These are phyloP conservation scores for Harpegnathos saltator DNA, from an alignment of 1,140 invertebrate species.

Conservation along the genomic window DNA sequence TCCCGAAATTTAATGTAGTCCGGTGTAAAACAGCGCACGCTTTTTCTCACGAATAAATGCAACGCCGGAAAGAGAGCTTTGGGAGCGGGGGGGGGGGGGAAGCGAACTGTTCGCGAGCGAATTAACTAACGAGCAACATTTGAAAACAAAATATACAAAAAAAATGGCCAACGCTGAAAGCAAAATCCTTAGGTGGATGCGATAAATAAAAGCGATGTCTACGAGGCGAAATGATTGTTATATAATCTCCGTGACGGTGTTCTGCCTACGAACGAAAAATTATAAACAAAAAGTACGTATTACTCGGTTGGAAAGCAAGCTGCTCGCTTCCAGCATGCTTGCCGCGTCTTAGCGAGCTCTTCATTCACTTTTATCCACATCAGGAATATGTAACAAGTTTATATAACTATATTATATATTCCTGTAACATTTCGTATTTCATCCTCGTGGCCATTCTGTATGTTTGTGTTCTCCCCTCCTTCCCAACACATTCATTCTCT, in stretches of 20 bases:
- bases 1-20: conserved; percentile 10
- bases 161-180: background rate
- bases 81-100: too few species aligned
- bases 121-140: conserved; percentile 21
- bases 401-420: too few species aligned
- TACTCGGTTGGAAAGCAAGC: background rate
- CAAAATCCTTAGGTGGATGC: background rate
- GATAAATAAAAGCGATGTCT: background rate
- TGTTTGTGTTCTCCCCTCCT: too few species aligned
- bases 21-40: background rate
- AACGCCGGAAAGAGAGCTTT: background rate
- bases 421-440: conserved; percentile 39
- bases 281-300: background rate
- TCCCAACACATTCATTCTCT: too few species aligned
- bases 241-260: background rate
- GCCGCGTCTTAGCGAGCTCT: background rate
- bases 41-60: background rate
- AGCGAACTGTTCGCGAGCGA: conserved; percentile 9
- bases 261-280: background rate
- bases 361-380: too few species aligned
- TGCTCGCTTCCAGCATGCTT: background rate
- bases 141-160: too few species aligned
- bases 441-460: conserved; percentile 10
- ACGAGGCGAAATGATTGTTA: background rate
- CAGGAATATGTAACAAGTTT: too few species aligned